Evolutionary conservation across 2,888 invertebrate genomes (phyloP).

Genomic region (Hymenopus coronatus): DNA sequence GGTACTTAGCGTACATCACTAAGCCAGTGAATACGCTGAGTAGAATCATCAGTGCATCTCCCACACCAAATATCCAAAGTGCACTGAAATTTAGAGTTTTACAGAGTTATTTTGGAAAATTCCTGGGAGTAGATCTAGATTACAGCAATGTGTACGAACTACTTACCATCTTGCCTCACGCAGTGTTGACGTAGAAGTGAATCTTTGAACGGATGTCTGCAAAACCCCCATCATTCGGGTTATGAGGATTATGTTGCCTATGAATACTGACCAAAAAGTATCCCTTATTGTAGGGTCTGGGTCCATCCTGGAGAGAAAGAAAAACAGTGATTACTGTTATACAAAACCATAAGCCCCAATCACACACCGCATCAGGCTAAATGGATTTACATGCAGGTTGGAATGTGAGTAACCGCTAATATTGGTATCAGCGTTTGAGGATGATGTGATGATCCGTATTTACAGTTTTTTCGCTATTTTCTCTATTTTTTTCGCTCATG

Average conservation of each 20-base stretch:
- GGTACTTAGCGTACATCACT: slow-evolving; percentile 68
- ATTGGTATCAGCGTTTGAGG: too few relatives aligned
- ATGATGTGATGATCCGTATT: too few relatives aligned
- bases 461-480: too few relatives aligned
- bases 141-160: neutral
- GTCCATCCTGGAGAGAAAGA: slow-evolving; percentile 52
- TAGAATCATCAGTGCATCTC: slow-evolving; percentile 58
- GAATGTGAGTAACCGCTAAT: too few relatives aligned
- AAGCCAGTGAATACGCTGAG: slow-evolving; percentile 71
- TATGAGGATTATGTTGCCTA: slow-evolving; percentile 58
- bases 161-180: neutral
- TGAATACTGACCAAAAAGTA: slow-evolving; percentile 58
- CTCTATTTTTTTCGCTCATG: too few relatives aligned
- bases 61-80: slow-evolving; percentile 62
- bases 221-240: slow-evolving; percentile 55
- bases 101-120: neutral
- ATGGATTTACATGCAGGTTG: too few relatives aligned
- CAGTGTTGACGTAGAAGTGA: slow-evolving; percentile 53
- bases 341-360: too few relatives aligned
- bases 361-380: too few relatives aligned
- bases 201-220: slow-evolving; percentile 60
- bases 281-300: slow-evolving; percentile 58
- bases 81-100: slow-evolving; percentile 48
- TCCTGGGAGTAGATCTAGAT: neutral
- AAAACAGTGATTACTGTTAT: neutral